Base-by-base conservation (phyloP, 2,888 invertebrate genomes). In the Drosophila gaucha region DNA sequence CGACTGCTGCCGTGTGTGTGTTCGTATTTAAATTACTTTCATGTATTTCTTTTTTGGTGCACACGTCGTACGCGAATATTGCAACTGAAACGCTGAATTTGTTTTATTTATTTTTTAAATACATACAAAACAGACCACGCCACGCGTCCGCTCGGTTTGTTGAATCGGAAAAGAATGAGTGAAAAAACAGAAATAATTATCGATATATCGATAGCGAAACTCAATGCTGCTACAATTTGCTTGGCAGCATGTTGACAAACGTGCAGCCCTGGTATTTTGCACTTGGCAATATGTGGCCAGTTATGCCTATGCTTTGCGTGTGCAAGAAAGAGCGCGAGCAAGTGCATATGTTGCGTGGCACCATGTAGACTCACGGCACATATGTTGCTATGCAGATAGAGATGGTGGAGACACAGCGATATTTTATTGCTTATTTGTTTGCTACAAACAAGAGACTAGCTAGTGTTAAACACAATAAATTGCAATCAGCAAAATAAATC, bases 61-160 rank as follows among this genome's bases (percentile, higher is more conserved):
- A 65, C 51, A 49, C 22, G 41, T 38, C 30, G 16, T 49, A 43
- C 49, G 54, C 76, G 65, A 49, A 44, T 46, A 38, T 22, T 30
- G 36, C 56, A 26, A 31, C 43, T 38, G 70, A 41, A 60, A 33
- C 50, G 35, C 35, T 67, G 50, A 57, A 66, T 66, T 75, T 75
- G 50, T 60, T 47, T 44, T 69, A 46, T 75, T 75, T 75, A 50
- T 66, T 47, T 49, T 66, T 44, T 75, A 73, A 73, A 73, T 72
- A 72, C 72, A 76, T 71, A 73, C 73, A 57, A 73, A 71, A 66
- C 73, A 66, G 72, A 73, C 67, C 72, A 76, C 76, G 73, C 73
- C 73, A 73, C 73, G 73, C 73, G 73, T 73, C 73, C 76, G 73
- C 39, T 55, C 73, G 51, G 76, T 66, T 75, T 71, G 76, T 70